Conservation (phyloP, 2,113 vertebrate species). For the Dasyornis broadbenti region DNA sequence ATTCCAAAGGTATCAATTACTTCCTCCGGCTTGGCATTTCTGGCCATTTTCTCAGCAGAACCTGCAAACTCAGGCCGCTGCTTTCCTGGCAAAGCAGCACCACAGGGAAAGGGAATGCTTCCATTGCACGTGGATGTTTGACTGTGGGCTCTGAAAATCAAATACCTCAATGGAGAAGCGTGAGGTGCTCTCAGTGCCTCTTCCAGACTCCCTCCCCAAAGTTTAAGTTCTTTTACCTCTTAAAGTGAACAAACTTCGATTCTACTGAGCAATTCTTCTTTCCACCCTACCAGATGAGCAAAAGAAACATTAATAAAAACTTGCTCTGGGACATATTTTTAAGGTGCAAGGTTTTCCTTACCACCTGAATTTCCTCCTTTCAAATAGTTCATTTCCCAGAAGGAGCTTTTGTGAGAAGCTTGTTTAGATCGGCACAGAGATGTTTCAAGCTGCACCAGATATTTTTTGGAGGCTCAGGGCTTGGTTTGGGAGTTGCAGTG, state of each 20-base stretch:
- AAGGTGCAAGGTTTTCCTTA: neutral
- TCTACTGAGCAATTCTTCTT: neutral
- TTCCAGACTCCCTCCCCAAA: neutral
- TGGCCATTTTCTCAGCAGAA: neutral
- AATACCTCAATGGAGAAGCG: neutral
- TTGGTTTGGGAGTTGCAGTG: neutral
- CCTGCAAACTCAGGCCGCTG: neutral
- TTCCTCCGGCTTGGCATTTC: neutral
- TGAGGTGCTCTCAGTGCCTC: neutral
- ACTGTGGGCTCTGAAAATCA: neutral
- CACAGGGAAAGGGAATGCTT: neutral
- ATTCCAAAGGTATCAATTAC: neutral
- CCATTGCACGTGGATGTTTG: neutral
- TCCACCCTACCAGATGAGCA: neutral
- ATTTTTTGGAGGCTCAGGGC: neutral
- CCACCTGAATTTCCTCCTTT: neutral
- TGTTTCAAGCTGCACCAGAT: neutral
- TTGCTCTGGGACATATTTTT: neutral
- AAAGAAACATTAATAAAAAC: neutral
- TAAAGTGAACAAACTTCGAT: neutral
- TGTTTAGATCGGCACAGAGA: neutral
- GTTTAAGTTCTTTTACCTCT: neutral
- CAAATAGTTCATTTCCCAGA: neutral
- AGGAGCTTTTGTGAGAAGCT: neutral
- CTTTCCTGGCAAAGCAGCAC: neutral